A percentile compares a stretch with the other conserved stretches of the same genome.
These are phyloP conservation scores for Decapterus maruadsi DNA, from an alignment of 2,797 vertebrate genomes.

Conservation along the genomic window DNA sequence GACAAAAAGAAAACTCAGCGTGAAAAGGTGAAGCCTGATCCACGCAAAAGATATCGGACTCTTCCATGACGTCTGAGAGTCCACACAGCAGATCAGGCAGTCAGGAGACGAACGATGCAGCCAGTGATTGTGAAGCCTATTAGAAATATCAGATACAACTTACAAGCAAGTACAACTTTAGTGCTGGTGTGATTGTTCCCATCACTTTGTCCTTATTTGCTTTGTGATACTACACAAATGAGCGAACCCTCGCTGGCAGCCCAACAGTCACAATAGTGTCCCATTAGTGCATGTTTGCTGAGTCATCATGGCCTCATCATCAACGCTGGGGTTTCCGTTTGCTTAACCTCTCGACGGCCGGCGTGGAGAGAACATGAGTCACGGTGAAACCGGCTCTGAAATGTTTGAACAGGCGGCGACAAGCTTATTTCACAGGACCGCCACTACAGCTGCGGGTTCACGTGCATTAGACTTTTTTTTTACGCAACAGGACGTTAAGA, in stretches of 20 bases:
- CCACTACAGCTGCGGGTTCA: constrained; percentile 27
- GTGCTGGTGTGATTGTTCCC: neutral
- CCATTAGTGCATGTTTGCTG: constrained; percentile 28
- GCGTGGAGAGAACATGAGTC: constrained; percentile 40
- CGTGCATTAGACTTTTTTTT: constrained; percentile 20
- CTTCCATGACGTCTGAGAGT: constrained; percentile 18
- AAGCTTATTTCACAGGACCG: constrained; percentile 15
- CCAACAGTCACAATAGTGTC: constrained; percentile 1
- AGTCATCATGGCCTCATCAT: constrained; percentile 34
- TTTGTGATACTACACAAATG: neutral
- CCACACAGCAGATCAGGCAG: neutral
- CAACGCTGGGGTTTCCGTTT: constrained; percentile 45
- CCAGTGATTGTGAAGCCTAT: neutral
- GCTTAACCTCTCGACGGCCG: constrained; percentile 26
- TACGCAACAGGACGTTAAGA: neutral
- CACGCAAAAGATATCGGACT: constrained; percentile 12
- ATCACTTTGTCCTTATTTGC: neutral
- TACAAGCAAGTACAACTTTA: neutral
- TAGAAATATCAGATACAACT: neutral
- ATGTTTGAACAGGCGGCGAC: constrained; percentile 46
- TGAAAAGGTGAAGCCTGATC: constrained; percentile 34
- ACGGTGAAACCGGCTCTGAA: constrained; percentile 17
- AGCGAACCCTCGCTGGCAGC: neutral
- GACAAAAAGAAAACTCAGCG: constrained; percentile 12
- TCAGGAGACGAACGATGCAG: constrained; percentile 5